Conservation (phyloP, 2,113 vertebrate species). For the Neomonachus schauinslandi region DNA sequence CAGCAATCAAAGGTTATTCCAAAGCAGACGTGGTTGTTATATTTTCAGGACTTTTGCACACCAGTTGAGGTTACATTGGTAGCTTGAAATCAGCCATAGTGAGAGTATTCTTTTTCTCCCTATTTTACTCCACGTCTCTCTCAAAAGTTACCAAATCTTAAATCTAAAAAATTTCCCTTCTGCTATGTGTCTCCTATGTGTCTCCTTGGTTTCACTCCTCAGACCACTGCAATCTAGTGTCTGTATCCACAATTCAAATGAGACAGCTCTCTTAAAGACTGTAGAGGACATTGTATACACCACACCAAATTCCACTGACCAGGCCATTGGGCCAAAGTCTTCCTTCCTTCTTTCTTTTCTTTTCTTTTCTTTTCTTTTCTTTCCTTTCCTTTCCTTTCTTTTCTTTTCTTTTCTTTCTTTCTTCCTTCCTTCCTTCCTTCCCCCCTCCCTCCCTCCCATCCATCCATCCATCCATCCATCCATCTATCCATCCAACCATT, state of each 20-base stretch:
- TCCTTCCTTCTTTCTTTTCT: too few species aligned
- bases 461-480: background rate
- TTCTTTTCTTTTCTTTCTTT: too few species aligned
- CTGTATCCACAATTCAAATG: background rate
- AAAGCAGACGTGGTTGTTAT: background rate
- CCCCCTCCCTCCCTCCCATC: background rate
- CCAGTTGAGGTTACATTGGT: background rate
- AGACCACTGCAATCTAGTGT: background rate
- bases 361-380: too few species aligned
- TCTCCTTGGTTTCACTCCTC: background rate
- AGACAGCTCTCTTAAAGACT: background rate
- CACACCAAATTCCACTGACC: background rate
- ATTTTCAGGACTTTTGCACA: background rate
- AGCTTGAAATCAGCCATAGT: background rate
- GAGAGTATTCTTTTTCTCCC: background rate
- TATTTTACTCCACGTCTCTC: background rate
- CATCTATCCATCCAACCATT: background rate
- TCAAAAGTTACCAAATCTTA: background rate
- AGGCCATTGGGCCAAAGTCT: background rate
- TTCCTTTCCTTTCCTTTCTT: too few species aligned
- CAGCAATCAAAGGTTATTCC: background rate
- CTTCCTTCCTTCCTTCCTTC: background rate
- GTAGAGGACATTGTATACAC: accelerated
- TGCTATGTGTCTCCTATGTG: background rate
- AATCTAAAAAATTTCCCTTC: background rate